Percentiles rank a stretch among this genome's conserved stretches.
These are phyloP conservation scores for Idaea biselata DNA, from an alignment of 2,888 invertebrate species.

Conservation along the genomic window DNA sequence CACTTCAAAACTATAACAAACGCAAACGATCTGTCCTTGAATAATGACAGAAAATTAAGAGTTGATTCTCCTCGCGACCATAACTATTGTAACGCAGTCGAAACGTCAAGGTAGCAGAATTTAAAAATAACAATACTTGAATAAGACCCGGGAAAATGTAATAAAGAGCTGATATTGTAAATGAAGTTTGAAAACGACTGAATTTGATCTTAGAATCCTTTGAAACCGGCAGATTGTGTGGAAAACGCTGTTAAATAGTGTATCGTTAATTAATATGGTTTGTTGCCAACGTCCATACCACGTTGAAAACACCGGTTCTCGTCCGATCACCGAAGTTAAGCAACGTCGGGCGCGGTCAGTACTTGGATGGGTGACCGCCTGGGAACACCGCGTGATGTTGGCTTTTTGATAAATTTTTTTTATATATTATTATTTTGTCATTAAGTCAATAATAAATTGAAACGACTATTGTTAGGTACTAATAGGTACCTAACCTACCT, in stretches of 20 bases:
- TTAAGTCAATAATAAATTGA: no score
- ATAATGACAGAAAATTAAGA: no score
- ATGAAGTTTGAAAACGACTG: not conserved
- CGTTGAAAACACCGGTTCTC: conserved; percentile 66
- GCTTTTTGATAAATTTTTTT: conserved; percentile 24
- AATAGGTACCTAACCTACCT: no score
- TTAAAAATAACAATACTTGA: no score
- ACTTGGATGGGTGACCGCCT: conserved; percentile 76
- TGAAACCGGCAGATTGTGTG: not conserved
- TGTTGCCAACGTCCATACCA: conserved; percentile 63
- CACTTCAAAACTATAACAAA: no score
- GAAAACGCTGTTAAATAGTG: not conserved
- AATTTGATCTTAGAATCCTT: not conserved
- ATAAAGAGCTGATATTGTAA: not conserved
- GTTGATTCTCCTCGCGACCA: no score
- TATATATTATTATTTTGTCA: no score
- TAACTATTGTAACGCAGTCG: no score
- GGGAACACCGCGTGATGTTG: conserved; percentile 47
- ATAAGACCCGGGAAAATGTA: no score
- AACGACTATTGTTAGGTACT: no score
- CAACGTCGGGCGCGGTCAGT: conserved; percentile 74
- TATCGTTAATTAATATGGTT: not conserved
- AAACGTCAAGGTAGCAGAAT: no score
- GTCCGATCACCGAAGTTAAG: conserved; percentile 75
- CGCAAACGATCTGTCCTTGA: no score